These are phyloP conservation scores for Hippocampus kuda DNA, from an alignment of 2,797 vertebrate genomes.

Conservation along the genomic window DNA sequence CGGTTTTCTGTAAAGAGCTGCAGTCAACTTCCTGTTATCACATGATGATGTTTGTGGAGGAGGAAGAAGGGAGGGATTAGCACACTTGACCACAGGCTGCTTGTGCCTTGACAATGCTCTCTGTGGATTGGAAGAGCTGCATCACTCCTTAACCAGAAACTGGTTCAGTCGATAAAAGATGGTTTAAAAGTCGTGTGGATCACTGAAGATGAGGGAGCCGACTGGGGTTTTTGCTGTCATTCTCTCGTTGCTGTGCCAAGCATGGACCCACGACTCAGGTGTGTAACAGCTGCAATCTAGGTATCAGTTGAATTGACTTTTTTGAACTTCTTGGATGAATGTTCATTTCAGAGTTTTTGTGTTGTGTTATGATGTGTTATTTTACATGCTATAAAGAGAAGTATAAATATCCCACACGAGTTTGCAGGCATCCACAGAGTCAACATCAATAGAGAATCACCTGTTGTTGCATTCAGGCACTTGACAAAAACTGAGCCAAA, in stretches of 20 bases:
- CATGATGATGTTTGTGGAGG: slow-evolving; percentile 14
- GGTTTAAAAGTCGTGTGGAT: slow-evolving; percentile 16
- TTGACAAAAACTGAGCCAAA: too few relatives aligned
- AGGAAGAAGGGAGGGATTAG: slow-evolving; percentile 15
- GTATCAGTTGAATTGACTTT: neutral
- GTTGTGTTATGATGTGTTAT: too few relatives aligned
- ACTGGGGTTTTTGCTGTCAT: slow-evolving; percentile 30
- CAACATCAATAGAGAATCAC: too few relatives aligned
- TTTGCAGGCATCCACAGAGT: too few relatives aligned
- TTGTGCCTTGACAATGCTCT: neutral
- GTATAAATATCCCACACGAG: too few relatives aligned
- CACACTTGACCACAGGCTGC: slow-evolving; percentile 20
- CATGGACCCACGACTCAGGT: slow-evolving; percentile 43
- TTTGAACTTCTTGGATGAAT: too few relatives aligned
- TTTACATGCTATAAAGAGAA: too few relatives aligned
- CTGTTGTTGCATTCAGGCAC: too few relatives aligned
- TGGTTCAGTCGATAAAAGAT: neutral
- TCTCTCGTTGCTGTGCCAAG: slow-evolving; percentile 22
- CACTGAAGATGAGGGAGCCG: slow-evolving; percentile 16
- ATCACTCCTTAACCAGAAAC: neutral
- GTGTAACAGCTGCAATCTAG: slow-evolving; percentile 5
- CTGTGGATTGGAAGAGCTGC: neutral
- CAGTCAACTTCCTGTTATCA: slow-evolving; percentile 3
- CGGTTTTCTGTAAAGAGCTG: neutral
- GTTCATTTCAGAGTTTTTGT: too few relatives aligned